Base-by-base conservation (phyloP, 2,113 vertebrate species). In the Macrotus californicus region DNA sequence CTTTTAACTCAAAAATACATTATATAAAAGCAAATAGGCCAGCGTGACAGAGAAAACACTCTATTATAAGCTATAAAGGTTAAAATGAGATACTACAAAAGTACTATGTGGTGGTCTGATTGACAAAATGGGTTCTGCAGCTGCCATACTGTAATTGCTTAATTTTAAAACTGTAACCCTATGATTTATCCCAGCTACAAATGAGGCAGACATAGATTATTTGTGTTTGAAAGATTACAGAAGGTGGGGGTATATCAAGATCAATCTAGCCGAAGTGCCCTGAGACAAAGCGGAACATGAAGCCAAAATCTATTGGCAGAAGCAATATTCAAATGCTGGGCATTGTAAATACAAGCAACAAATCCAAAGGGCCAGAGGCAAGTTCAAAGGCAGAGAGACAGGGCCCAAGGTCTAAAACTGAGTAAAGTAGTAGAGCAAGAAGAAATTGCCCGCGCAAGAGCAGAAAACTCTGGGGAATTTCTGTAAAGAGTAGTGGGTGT, bases 1-100 rank as follows among this genome's bases (percentile, higher is more conserved):
- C 46, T 79, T 94, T 90, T 64, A 86, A 82, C 39, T 86, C 52
- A 77, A 70, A 96, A 93, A 94, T 70, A 69, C 31, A 52, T 79
- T 82, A 83, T 46, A 79, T 75, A 72, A 83, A 92, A 93, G 70
- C 43, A 81, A 16, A 21, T 52, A 87, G 61, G 56, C 13, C 26
- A 48, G 19, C 18, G 34, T 70, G 67, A 85, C 69, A 89, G 36
- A 66, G 79, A 93, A 96, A 91, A 16, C 10, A 73, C 54, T 16
- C 7, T 77, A 21, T 81, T 61, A 67, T 31, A 94, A 70, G 59
- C 6, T 39, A 1, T 59, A 79, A 43, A 85, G 34, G 46, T 92
- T 90, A 94, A 95, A 89, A 72, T 39, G 56, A 92, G 50, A 59
- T 11, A 46, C 29, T 61, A 50, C 29, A 61, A 75, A 86, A 46